Conservation (phyloP, 64 coral and sea anemone genomes). For the Catalaphyllia jardinei region DNA sequence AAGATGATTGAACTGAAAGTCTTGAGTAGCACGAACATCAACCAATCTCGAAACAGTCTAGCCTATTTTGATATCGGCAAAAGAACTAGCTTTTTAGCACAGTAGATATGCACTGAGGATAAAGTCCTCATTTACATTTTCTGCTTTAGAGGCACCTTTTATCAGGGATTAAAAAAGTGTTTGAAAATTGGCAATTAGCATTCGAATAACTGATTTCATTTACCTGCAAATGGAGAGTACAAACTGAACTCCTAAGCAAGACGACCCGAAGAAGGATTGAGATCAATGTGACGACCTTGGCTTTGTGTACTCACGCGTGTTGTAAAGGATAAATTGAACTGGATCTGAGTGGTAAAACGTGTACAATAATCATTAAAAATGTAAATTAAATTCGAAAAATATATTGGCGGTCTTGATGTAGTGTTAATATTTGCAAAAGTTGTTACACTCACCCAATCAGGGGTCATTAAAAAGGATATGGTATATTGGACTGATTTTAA, state of each 20-base stretch:
- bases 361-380: not conserved
- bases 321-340: not conserved
- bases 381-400: not conserved
- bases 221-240: not conserved
- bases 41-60: too few species aligned
- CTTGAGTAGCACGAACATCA: too few species aligned
- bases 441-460: conserved; percentile 16
- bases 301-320: not conserved
- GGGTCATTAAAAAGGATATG: not conserved
- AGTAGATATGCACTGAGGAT: too few species aligned
- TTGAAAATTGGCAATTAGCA: not conserved
- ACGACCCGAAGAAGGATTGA: not conserved
- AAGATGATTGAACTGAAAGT: too few species aligned
- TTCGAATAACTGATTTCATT: not conserved
- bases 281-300: not conserved
- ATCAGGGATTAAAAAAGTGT: not conserved
- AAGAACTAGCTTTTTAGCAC: too few species aligned
- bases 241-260: not conserved
- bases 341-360: not conserved
- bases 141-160: not conserved
- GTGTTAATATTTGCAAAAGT: conserved; percentile 12
- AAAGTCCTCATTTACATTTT: not conserved
- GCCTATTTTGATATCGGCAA: too few species aligned
- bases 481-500: not conserved
- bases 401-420: not conserved